Conservation (phyloP, 2,888 invertebrate genomes). For the Pseudanteris insignis region DNA sequence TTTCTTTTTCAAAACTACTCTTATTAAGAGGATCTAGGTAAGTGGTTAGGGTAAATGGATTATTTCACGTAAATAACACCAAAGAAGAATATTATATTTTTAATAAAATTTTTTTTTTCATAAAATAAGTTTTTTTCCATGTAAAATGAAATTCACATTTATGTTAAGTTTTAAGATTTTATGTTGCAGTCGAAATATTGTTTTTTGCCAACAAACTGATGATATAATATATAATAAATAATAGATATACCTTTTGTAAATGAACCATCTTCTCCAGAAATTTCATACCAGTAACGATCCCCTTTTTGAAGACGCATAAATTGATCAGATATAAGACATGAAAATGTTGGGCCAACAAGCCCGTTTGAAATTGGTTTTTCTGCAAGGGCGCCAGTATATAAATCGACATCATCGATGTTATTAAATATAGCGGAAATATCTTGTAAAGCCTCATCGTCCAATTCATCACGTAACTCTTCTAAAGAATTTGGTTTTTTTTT, state of each 20-base stretch:
- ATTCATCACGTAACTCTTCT: conserved; percentile 72
- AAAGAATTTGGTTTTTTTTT: conserved; percentile 73
- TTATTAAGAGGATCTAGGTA: too few species aligned
- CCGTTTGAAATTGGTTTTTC: conserved; percentile 78
- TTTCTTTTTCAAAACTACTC: too few species aligned
- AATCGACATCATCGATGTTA: conserved; percentile 85
- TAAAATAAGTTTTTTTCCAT: too few species aligned
- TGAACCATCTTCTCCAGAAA: conserved; percentile 71
- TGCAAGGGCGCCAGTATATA: conserved; percentile 87
- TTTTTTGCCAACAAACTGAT: background rate
- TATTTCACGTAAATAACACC: too few species aligned
- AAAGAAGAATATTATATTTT: too few species aligned
- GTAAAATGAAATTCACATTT: conserved; percentile 5
- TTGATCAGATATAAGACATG: conserved; percentile 86
- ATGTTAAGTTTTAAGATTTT: background rate
- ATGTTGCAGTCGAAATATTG: background rate
- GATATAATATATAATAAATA: too few species aligned
- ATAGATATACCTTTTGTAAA: conserved; percentile 78
- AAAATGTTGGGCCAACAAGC: conserved; percentile 85
- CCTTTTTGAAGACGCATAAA: conserved; percentile 82
- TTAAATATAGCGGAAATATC: conserved; percentile 75
- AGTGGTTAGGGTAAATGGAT: too few species aligned
- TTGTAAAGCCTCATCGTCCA: conserved; percentile 73
- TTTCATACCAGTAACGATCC: conserved; percentile 92
- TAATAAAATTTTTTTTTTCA: too few species aligned